Conservation (phyloP, 2,113 vertebrate genomes). For the Triplophysa tibetana region DNA sequence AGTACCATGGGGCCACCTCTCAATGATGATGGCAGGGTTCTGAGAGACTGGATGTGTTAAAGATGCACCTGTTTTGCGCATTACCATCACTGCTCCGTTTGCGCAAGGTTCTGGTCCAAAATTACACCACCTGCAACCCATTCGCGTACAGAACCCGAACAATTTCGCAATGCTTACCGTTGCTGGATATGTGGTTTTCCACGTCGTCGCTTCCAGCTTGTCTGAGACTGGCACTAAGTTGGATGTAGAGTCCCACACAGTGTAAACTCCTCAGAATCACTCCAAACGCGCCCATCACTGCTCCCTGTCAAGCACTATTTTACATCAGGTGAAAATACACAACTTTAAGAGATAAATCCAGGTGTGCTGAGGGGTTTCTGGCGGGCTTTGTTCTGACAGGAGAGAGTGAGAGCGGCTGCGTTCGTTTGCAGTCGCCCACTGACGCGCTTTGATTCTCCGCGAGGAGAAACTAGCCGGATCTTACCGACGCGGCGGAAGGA, state of each 20-base stretch:
- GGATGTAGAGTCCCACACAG: constrained; percentile 91
- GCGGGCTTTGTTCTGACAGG: background rate
- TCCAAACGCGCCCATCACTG: constrained; percentile 83
- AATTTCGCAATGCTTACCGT: constrained; percentile 73
- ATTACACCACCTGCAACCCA: background rate
- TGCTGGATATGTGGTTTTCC: constrained; percentile 83
- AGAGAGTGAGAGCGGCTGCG: constrained; percentile 9
- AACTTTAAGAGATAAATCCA: constrained; percentile 55
- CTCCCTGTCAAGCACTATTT: constrained; percentile 59
- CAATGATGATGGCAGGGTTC: background rate
- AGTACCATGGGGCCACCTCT: background rate
- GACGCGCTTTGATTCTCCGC: constrained; percentile 44
- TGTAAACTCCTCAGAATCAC: constrained; percentile 87
- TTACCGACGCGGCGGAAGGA: constrained; percentile 51
- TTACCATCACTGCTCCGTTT: background rate
- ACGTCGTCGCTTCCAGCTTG: constrained; percentile 77
- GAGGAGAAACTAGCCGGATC: constrained; percentile 50
- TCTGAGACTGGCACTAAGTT: constrained; percentile 82
- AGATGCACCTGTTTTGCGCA: constrained; percentile 11
- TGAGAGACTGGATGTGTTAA: background rate
- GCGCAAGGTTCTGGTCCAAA: background rate
- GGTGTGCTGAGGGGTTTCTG: constrained; percentile 39
- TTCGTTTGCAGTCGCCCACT: constrained; percentile 48
- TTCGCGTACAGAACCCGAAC: background rate
- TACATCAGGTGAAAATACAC: constrained; percentile 64